Conservation (phyloP, 2,888 invertebrate genomes). For the Acleris literana region DNA sequence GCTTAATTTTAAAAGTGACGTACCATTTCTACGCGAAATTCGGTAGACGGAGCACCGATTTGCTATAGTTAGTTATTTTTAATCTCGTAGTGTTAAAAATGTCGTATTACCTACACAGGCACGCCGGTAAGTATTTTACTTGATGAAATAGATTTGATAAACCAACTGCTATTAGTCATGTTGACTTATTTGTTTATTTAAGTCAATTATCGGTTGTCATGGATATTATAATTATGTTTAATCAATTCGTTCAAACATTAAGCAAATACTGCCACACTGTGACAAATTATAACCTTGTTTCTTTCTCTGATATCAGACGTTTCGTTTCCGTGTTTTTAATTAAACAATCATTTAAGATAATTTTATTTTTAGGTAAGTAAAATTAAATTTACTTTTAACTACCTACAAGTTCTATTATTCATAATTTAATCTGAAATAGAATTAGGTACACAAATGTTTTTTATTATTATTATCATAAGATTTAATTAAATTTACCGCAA, state of each 20-base stretch:
- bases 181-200: conserved; percentile 25
- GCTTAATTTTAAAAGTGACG: conserved; percentile 79
- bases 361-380: too few relatives aligned
- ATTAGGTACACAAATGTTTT: too few relatives aligned
- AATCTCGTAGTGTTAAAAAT: conserved; percentile 47
- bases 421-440: too few relatives aligned
- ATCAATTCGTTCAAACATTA: conserved; percentile 18
- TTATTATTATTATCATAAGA: too few relatives aligned
- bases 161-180: not conserved
- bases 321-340: not conserved
- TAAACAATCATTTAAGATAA: too few relatives aligned
- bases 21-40: conserved; percentile 60
- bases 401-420: too few relatives aligned
- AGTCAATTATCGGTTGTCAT: conserved; percentile 21
- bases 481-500: too few relatives aligned
- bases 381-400: too few relatives aligned
- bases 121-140: conserved; percentile 59
- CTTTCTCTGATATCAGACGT: not conserved
- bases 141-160: not conserved
- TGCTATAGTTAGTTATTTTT: conserved; percentile 35
- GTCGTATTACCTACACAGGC: conserved; percentile 63
- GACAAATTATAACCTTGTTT: not conserved
- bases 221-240: conserved; percentile 19
- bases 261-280: not conserved
- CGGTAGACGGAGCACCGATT: conserved; percentile 50